A percentile compares a stretch with the other conserved stretches of the same genome.
phyloP scores from a whole-genome alignment of 2,888 invertebrate genomes.

The Pyrochroa serraticornis region DNA sequence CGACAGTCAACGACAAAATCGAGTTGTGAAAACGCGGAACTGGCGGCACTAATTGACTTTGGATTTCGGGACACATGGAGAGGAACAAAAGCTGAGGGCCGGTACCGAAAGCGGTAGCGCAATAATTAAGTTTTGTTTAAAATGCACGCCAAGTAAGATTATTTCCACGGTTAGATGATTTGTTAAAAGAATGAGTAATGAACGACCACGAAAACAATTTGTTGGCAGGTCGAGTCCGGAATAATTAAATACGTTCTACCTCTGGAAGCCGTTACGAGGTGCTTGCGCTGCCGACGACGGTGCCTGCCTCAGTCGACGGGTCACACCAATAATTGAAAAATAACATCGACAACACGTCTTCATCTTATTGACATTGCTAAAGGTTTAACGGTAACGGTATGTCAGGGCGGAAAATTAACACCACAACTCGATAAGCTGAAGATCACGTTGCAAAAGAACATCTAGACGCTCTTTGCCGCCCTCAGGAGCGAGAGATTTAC shows the following conservation, averaged over 20 bases:
- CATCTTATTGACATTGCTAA: no score
- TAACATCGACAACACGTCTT: no score
- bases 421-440: no score
- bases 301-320: no score
- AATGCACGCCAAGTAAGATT: conserved; percentile 40
- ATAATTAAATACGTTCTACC: conserved; percentile 27
- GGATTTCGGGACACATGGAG: conserved; percentile 16
- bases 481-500: no score
- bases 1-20: neutral
- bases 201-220: conserved; percentile 49
- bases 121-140: conserved; percentile 44
- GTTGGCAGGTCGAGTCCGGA: conserved; percentile 29
- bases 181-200: conserved; percentile 51
- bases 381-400: no score
- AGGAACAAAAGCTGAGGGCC: conserved; percentile 16
- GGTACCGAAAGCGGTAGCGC: conserved; percentile 33
- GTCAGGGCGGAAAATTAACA: no score
- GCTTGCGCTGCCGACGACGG: no score
- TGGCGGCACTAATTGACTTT: conserved; percentile 20
- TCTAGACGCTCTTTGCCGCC: no score
- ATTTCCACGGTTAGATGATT: conserved; percentile 49
- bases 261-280: no score
- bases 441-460: no score
- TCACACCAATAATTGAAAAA: no score
- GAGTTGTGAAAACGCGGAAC: conserved; percentile 11